These are phyloP conservation scores for Drosophila cardini DNA, from an alignment of 1,140 invertebrate genomes.

Conservation along the genomic window DNA sequence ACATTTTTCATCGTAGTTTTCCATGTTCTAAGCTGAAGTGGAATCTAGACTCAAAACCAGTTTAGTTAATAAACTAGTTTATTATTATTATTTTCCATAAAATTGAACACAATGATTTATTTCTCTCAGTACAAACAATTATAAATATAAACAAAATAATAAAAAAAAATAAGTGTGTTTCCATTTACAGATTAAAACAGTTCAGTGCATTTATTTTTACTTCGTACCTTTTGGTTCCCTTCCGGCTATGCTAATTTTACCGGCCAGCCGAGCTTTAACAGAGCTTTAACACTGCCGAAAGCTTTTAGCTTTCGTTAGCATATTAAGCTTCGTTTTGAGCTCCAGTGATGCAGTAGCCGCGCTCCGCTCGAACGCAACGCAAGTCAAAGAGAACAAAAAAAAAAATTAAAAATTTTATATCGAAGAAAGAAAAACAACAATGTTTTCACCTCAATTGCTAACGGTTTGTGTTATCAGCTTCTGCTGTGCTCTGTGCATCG, in stretches of 20 bases:
- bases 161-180: not conserved
- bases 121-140: not conserved
- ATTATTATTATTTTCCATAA: slow-evolving; percentile 1
- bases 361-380: slow-evolving; percentile 54
- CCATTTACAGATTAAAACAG: slow-evolving; percentile 8
- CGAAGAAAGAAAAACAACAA: slow-evolving; percentile 16
- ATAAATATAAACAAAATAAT: not conserved
- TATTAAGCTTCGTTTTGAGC: slow-evolving; percentile 62
- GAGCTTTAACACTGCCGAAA: not conserved
- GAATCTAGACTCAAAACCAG: slow-evolving; percentile 6
- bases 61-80: slow-evolving; percentile 32
- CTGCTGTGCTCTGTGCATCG: slow-evolving; percentile 32
- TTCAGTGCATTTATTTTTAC: slow-evolving; percentile 42
- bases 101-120: not conserved
- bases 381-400: not conserved
- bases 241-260: slow-evolving; percentile 49
- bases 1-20: slow-evolving; percentile 25
- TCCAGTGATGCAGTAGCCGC: slow-evolving; percentile 53
- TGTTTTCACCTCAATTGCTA: slow-evolving; percentile 52
- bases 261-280: slow-evolving; percentile 17
- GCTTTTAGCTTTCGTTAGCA: slow-evolving; percentile 54
- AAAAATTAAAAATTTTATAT: not conserved
- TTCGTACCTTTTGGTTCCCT: slow-evolving; percentile 14
- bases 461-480: slow-evolving; percentile 58
- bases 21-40: not conserved